Percentiles rank a stretch among this genome's conserved stretches.
phyloP scores from a whole-genome alignment of 2,888 invertebrate species.

The Perizoma affinitatum region DNA sequence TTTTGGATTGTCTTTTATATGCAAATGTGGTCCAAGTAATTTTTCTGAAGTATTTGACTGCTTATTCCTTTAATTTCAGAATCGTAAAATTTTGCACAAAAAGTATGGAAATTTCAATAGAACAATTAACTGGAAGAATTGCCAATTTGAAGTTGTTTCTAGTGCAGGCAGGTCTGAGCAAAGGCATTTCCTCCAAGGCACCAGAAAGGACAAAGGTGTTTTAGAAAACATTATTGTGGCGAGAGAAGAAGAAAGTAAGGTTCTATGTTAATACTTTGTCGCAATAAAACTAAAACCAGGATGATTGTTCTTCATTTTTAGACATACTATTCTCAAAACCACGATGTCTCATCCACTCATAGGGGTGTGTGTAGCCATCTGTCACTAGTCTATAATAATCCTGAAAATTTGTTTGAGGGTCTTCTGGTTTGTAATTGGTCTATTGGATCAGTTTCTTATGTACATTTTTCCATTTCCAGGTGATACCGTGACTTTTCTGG shows the following conservation, averaged over 20 bases:
- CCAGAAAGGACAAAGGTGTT: constrained; percentile 40
- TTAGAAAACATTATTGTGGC: constrained; percentile 53
- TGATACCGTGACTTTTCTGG: constrained; percentile 34
- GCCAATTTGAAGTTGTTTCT: constrained; percentile 52
- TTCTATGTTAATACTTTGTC: too few species aligned
- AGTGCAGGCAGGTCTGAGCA: constrained; percentile 20
- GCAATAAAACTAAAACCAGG: too few species aligned
- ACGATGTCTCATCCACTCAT: too few species aligned
- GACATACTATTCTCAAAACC: too few species aligned
- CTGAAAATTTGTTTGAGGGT: too few species aligned
- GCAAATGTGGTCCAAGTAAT: too few species aligned
- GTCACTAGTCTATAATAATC: too few species aligned
- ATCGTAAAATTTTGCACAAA: constrained; percentile 33
- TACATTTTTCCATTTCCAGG: constrained; percentile 31
- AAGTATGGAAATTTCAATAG: constrained; percentile 48
- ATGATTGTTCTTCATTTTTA: too few species aligned
- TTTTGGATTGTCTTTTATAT: too few species aligned
- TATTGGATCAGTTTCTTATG: background rate
- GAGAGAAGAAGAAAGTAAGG: constrained; percentile 31
- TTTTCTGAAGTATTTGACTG: too few species aligned
- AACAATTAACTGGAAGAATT: constrained; percentile 50
- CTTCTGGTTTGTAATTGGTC: too few species aligned
- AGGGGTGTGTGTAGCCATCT: too few species aligned
- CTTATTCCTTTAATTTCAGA: constrained; percentile 38
- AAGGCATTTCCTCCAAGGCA: constrained; percentile 53